Evolutionary conservation across 2,113 vertebrate genomes (phyloP).

Genomic region (Aix galericulata): DNA sequence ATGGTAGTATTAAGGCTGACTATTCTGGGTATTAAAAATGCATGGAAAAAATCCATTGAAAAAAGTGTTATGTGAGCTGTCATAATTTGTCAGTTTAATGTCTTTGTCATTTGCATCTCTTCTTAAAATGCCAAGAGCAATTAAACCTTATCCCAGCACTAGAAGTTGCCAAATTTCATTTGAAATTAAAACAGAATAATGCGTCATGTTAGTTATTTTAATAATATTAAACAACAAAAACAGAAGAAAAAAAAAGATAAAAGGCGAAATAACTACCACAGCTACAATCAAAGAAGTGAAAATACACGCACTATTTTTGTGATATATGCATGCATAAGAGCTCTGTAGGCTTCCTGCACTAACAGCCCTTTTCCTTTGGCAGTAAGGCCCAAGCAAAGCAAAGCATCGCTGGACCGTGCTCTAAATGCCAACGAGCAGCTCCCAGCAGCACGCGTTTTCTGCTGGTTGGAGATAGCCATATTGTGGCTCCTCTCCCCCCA

Average conservation of each 20-base stretch:
- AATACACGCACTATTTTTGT: not conserved
- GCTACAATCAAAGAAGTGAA: not conserved
- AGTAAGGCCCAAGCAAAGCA: not conserved
- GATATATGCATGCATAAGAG: rapidly evolving
- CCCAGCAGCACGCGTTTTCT: not conserved
- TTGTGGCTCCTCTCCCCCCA: not conserved
- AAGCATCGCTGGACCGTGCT: not conserved
- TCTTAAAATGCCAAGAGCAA: constrained; percentile 49
- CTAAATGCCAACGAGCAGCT: not conserved
- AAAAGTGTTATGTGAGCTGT: constrained; percentile 29
- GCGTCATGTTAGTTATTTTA: constrained; percentile 16
- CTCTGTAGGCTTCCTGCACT: not conserved
- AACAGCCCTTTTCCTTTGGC: not conserved
- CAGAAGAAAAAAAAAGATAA: not conserved
- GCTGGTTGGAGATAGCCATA: not conserved
- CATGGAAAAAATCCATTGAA: constrained; percentile 34
- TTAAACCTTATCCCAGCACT: constrained; percentile 30
- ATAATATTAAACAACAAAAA: constrained; percentile 44
- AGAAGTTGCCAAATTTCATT: constrained; percentile 34
- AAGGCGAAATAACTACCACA: not conserved
- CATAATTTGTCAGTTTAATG: constrained; percentile 45
- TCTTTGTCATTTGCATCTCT: constrained; percentile 39
- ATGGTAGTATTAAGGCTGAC: constrained; percentile 5
- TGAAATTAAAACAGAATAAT: constrained; percentile 45
- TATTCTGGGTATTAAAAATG: constrained; percentile 25